A percentile compares a stretch with the other conserved stretches of the same genome.
These are phyloP conservation scores for Setophaga petechia DNA, from an alignment of 2,113 vertebrate species.

Conservation along the genomic window DNA sequence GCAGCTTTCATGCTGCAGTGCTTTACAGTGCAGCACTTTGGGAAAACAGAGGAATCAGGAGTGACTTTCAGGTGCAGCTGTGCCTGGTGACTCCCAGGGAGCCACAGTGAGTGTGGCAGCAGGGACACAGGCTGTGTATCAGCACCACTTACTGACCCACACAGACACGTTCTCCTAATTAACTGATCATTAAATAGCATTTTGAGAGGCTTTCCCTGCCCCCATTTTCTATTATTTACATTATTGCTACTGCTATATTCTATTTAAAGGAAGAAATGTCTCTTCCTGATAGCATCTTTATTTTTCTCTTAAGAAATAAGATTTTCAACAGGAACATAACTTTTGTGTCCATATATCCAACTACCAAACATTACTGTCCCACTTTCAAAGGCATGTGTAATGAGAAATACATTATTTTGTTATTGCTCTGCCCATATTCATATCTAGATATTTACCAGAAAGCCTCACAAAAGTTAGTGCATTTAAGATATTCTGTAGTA, in stretches of 20 bases:
- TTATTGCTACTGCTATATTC: neutral
- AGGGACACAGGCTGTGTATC: neutral
- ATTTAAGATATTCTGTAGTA: neutral
- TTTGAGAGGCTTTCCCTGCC: neutral
- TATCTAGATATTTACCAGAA: neutral
- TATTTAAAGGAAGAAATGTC: neutral
- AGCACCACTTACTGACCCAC: neutral
- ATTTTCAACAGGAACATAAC: neutral
- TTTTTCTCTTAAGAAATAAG: neutral
- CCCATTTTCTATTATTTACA: neutral
- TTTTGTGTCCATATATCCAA: neutral
- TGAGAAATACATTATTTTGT: neutral
- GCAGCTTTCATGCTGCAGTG: neutral
- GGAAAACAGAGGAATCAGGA: neutral
- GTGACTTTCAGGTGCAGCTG: neutral
- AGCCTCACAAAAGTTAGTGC: neutral
- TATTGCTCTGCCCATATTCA: neutral
- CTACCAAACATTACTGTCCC: neutral
- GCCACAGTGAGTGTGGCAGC: neutral
- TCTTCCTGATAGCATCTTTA: neutral
- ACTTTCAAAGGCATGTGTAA: neutral
- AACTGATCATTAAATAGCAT: neutral
- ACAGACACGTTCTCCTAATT: neutral
- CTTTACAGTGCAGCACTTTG: neutral
- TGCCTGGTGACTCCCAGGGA: neutral